Evolutionary conservation across 2,113 vertebrate species (phyloP).

Genomic region (Lophochroa leadbeateri): DNA sequence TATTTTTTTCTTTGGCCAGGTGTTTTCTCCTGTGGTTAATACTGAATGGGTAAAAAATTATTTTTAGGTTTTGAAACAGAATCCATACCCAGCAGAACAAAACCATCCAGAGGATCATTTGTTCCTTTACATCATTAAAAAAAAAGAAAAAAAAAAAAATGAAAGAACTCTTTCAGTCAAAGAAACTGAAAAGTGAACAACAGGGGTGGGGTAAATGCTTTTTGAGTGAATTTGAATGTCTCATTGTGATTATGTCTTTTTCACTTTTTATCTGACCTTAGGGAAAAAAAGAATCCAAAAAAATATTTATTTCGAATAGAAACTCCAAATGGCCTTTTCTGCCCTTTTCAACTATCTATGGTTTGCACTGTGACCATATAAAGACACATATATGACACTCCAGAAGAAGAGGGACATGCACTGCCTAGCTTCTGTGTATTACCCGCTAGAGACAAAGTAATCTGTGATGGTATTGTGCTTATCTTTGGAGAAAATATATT

Average conservation of each 20-base stretch:
- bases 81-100: background rate
- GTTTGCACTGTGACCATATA: background rate
- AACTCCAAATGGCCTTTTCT: background rate
- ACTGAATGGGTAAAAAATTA: background rate
- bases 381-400: background rate
- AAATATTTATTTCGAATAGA: background rate
- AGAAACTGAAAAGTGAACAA: background rate
- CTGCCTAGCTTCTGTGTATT: background rate
- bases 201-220: rapidly evolving
- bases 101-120: background rate
- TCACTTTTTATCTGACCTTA: background rate
- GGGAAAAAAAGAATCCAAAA: rapidly evolving
- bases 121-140: background rate
- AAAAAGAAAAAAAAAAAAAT: background rate
- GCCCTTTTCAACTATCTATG: background rate
- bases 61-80: background rate
- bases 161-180: background rate
- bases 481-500: background rate
- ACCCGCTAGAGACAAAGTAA: background rate
- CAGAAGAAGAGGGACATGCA: background rate
- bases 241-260: background rate
- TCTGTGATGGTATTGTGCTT: background rate
- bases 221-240: background rate
- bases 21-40: background rate
- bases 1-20: background rate